phyloP scores from a whole-genome alignment of 2,797 vertebrate species.

The Notolabrus celidotus region DNA sequence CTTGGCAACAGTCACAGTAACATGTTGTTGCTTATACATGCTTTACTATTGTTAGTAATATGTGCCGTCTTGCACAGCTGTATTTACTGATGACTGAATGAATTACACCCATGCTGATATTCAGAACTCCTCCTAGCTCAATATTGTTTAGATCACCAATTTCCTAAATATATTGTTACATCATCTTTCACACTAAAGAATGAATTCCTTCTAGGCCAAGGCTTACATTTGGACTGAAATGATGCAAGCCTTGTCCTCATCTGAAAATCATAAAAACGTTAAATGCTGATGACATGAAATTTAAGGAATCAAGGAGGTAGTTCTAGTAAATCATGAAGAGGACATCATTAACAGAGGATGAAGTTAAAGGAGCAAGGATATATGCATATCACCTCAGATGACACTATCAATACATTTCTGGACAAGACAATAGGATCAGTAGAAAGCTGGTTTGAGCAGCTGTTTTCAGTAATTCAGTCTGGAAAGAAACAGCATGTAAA shows the following conservation, averaged over 20 bases:
- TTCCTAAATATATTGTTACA: not conserved
- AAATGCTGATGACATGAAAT: conserved; percentile 32
- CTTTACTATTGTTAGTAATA: no score
- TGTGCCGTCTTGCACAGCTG: no score
- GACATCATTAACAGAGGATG: conserved; percentile 11
- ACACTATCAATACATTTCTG: conserved; percentile 21
- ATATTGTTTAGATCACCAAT: not conserved
- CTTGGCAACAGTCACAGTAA: no score
- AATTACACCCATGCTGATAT: no score
- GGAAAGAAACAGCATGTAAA: conserved; percentile 3
- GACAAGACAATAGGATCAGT: not conserved
- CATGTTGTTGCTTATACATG: no score
- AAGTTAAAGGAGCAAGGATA: no score
- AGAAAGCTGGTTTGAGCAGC: conserved; percentile 22
- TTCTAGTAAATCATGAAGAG: conserved; percentile 2
- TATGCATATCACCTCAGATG: conserved; percentile 10
- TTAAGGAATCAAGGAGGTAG: no score
- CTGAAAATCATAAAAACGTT: conserved; percentile 35
- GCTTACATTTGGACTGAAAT: no score
- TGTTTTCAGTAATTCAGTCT: conserved; percentile 34
- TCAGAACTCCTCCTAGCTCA: not conserved
- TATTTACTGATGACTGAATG: no score
- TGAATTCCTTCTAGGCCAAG: not conserved
- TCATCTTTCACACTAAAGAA: not conserved
- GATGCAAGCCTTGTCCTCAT: conserved; percentile 16